A percentile compares a stretch with the other conserved stretches of the same genome.
These are phyloP conservation scores for Thecocarcelia acutangulata DNA, from an alignment of 2,888 invertebrate genomes.

Conservation along the genomic window DNA sequence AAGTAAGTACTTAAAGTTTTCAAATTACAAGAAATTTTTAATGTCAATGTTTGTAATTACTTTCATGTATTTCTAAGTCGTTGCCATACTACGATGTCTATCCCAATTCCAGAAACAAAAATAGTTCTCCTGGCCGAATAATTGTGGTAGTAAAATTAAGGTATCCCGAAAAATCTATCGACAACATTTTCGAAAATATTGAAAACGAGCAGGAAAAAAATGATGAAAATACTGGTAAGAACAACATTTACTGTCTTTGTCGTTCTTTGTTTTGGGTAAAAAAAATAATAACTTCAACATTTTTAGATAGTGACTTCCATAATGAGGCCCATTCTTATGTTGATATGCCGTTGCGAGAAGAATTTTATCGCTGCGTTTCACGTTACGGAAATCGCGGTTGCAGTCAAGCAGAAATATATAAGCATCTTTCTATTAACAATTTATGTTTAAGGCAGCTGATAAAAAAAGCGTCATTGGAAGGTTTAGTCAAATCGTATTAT, in stretches of 20 bases:
- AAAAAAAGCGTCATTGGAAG: slow-evolving; percentile 80
- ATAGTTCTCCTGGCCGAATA: slow-evolving; percentile 78
- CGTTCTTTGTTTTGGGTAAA: too few species aligned
- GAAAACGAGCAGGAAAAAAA: slow-evolving; percentile 82
- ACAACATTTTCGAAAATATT: slow-evolving; percentile 81
- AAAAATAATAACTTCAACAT: neutral
- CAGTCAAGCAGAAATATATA: slow-evolving; percentile 81
- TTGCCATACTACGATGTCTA: slow-evolving; percentile 61
- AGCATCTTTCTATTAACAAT: slow-evolving; percentile 81
- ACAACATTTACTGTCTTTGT: neutral
- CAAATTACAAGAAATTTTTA: neutral
- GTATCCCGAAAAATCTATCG: slow-evolving; percentile 83
- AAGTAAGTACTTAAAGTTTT: slow-evolving; percentile 78
- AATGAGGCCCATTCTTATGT: slow-evolving; percentile 73
- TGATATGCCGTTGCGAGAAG: slow-evolving; percentile 81
- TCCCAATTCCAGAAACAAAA: slow-evolving; percentile 48
- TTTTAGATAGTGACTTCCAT: slow-evolving; percentile 71
- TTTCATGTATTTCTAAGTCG: slow-evolving; percentile 35
- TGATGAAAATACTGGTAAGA: slow-evolving; percentile 74
- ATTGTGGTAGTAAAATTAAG: slow-evolving; percentile 83
- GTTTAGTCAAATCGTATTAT: slow-evolving; percentile 82
- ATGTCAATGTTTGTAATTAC: too few species aligned
- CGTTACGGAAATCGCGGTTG: slow-evolving; percentile 83
- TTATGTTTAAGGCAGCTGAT: slow-evolving; percentile 82
- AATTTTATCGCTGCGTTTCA: slow-evolving; percentile 83